phyloP scores from a whole-genome alignment of 37 sponge, comb jelly and placozoan species.

The Lycopodina hypogea region DNA sequence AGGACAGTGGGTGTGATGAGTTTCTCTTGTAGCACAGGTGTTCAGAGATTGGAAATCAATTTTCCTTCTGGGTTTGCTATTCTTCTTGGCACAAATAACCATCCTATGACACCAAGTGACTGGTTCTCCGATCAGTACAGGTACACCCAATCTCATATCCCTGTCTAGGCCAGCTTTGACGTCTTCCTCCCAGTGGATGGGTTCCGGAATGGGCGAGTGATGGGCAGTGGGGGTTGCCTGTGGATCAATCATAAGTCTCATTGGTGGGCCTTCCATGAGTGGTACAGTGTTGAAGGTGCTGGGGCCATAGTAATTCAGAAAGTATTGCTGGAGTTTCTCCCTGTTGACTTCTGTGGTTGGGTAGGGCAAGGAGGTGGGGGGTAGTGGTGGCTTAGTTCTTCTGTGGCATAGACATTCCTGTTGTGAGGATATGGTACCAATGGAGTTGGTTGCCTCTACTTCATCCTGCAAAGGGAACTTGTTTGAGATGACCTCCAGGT shows the following conservation, averaged over 20 bases:
- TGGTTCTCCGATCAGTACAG: conserved; percentile 44
- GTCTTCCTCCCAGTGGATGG: conserved; percentile 45
- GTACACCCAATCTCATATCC: conserved; percentile 45
- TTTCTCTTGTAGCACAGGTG: conserved; percentile 24
- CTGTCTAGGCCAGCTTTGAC: conserved; percentile 44
- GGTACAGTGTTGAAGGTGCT: conserved; percentile 14
- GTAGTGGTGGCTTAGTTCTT: conserved; percentile 15
- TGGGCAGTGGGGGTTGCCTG: conserved; percentile 44
- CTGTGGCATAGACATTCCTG: conserved; percentile 14
- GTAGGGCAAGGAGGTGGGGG: conserved; percentile 24
- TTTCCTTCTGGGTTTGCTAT: conserved; percentile 20
- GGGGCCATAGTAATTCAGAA: conserved; percentile 40
- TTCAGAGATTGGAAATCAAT: conserved; percentile 42
- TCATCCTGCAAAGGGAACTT: conserved; percentile 23
- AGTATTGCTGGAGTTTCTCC: conserved; percentile 41
- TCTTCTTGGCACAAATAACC: conserved; percentile 35
- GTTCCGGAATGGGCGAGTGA: conserved; percentile 42
- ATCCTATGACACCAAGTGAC: conserved; percentile 46
- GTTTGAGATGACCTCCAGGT: conserved; percentile 36
- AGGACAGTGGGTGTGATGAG: conserved; percentile 37
- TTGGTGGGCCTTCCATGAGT: too few species aligned
- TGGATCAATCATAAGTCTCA: conserved; percentile 35
- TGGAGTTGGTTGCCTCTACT: background rate
- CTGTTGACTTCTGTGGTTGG: conserved; percentile 47
- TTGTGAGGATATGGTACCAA: background rate